Percentiles rank a stretch among this genome's conserved stretches.
Evolutionary conservation across 2,113 vertebrate genomes (phyloP).

Genomic region (Opisthocomus hoazin): DNA sequence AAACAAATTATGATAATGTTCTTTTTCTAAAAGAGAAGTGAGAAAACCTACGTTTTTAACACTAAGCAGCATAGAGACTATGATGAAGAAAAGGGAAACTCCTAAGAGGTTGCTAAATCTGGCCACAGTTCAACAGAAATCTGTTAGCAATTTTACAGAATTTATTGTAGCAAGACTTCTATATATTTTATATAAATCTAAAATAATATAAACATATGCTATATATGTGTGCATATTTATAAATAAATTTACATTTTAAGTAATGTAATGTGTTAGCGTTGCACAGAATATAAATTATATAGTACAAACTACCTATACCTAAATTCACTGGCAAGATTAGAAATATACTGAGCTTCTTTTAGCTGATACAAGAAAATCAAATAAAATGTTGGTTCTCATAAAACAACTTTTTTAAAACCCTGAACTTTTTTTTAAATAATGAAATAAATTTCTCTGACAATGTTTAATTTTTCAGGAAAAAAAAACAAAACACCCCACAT

Average conservation of each 20-base stretch:
- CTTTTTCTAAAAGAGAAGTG: neutral
- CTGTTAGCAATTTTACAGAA: neutral
- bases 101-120: neutral
- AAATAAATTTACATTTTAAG: constrained; percentile 33
- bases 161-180: neutral
- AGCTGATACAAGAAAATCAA: neutral
- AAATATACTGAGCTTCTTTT: neutral
- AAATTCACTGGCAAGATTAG: neutral
- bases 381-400: neutral
- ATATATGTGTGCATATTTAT: neutral
- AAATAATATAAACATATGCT: neutral
- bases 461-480: neutral
- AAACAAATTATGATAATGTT: neutral
- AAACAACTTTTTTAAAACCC: neutral
- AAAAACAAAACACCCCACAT: neutral
- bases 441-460: neutral
- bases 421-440: neutral
- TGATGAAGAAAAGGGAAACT: neutral
- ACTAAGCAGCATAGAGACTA: neutral
- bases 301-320: neutral
- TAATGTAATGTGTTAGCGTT: neutral
- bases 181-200: constrained; percentile 2
- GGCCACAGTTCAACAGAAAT: neutral
- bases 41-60: neutral
- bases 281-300: neutral